phyloP scores from a whole-genome alignment of 2,888 invertebrate species.

The Clepsis dumicolana region DNA sequence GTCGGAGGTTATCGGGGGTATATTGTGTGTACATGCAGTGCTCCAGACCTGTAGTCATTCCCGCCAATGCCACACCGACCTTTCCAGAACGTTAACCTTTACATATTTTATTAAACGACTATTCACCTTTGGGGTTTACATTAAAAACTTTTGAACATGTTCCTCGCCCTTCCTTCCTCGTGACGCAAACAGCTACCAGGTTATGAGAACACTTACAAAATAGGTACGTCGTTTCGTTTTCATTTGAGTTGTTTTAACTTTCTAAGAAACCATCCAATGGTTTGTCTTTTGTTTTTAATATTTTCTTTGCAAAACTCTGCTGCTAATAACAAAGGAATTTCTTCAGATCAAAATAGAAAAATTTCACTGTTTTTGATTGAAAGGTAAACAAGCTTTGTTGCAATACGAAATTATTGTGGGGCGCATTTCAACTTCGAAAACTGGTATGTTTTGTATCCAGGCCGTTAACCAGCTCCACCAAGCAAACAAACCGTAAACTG shows the following conservation, averaged over 20 bases:
- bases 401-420: not conserved
- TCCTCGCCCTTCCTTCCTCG: constrained; percentile 6
- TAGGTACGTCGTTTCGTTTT: not conserved
- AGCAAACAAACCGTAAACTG: constrained; percentile 15
- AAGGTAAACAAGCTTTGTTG: not conserved
- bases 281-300: not conserved
- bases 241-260: no score
- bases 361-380: not conserved
- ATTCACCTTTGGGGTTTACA: constrained; percentile 36
- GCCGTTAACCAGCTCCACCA: constrained; percentile 10
- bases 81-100: constrained; percentile 54
- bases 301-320: not conserved
- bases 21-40: constrained; percentile 43
- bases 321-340: not conserved
- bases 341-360: not conserved
- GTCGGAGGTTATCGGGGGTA: constrained; percentile 48
- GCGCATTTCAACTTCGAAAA: constrained; percentile 1
- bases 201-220: not conserved
- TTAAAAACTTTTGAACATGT: constrained; percentile 22
- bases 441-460: constrained; percentile 3
- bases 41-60: constrained; percentile 51
- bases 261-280: not conserved
- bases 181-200: constrained; percentile 5
- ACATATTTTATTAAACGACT: constrained; percentile 44
- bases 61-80: constrained; percentile 54